These are phyloP conservation scores for Noctuana brunneofusca DNA, from an alignment of 2,888 invertebrate species.

Conservation along the genomic window DNA sequence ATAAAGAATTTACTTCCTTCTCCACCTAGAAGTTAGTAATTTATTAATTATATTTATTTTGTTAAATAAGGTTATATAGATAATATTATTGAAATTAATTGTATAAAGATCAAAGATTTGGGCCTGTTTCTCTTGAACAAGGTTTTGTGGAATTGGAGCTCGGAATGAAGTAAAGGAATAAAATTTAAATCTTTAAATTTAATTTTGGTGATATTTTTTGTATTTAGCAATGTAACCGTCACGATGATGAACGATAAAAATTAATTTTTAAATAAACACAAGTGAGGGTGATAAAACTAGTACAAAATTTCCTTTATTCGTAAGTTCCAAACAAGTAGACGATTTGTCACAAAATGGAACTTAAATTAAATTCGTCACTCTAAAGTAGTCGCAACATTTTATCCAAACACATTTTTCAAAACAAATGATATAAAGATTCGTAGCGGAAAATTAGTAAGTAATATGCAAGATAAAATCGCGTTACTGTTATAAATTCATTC, in stretches of 20 bases:
- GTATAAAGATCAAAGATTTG: too few relatives aligned
- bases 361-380: neutral
- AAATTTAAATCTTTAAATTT: too few relatives aligned
- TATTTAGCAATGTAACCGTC: neutral
- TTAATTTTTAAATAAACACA: neutral
- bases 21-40: too few relatives aligned
- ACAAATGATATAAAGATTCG: constrained; percentile 10
- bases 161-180: too few relatives aligned
- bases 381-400: neutral
- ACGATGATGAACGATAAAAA: too few relatives aligned
- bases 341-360: neutral
- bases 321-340: neutral
- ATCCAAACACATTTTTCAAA: constrained; percentile 5
- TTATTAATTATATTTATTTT: too few relatives aligned
- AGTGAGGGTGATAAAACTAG: neutral
- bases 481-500: constrained; percentile 20
- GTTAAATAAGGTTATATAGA: too few relatives aligned
- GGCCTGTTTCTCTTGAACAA: too few relatives aligned
- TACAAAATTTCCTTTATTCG: neutral
- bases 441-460: constrained; percentile 16
- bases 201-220: neutral
- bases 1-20: too few relatives aligned
- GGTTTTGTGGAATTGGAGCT: too few relatives aligned
- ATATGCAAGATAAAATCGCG: constrained; percentile 27
- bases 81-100: too few relatives aligned